phyloP scores from a whole-genome alignment of 2,888 invertebrate species.

The Lottia scabra region DNA sequence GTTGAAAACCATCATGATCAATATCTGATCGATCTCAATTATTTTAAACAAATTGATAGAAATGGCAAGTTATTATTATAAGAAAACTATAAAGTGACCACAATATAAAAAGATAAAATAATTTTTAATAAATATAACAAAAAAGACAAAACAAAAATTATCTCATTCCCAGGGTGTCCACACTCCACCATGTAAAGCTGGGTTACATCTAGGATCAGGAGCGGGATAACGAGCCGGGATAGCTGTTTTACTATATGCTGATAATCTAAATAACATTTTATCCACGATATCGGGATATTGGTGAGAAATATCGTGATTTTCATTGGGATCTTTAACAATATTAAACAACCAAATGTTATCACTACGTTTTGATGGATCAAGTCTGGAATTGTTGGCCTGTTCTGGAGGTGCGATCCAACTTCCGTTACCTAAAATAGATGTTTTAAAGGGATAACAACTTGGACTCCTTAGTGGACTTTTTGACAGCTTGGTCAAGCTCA shows the following conservation, averaged over 20 bases:
- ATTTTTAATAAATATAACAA: no score
- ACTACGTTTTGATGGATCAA: neutral
- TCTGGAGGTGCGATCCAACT: conserved; percentile 6
- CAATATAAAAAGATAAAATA: no score
- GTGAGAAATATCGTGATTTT: conserved; percentile 53
- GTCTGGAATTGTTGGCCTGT: neutral
- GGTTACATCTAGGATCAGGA: conserved; percentile 52
- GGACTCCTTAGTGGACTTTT: no score
- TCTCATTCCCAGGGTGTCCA: conserved; percentile 63
- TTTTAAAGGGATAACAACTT: no score
- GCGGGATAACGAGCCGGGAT: conserved; percentile 59
- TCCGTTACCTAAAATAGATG: conserved; percentile 3
- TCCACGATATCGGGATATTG: conserved; percentile 45
- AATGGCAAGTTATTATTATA: no score
- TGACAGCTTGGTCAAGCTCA: no score
- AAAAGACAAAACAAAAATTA: neutral
- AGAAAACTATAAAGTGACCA: no score
- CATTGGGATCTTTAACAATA: conserved; percentile 58
- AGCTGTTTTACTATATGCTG: conserved; percentile 54
- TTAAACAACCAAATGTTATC: conserved; percentile 66
- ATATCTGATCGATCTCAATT: no score
- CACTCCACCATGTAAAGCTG: conserved; percentile 54
- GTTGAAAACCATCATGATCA: no score
- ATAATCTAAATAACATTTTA: conserved; percentile 48
- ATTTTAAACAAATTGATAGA: no score